Evolutionary conservation across 2,888 invertebrate species (phyloP), one percentile per base, ranked within the genome.

Genomic region (Drosophila incognita): DNA sequence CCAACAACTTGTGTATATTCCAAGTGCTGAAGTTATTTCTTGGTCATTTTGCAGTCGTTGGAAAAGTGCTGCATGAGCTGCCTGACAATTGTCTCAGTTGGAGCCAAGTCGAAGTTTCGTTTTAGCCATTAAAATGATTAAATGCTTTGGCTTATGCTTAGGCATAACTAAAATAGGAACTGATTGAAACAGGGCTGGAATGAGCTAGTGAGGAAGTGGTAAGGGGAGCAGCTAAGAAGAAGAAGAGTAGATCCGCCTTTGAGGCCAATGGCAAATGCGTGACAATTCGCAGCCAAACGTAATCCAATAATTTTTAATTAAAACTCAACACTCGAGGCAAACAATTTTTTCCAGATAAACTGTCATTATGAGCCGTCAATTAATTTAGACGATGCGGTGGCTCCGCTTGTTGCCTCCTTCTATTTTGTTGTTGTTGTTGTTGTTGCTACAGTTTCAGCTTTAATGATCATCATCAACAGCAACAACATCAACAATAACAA

Each of bases 141-240:
- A 92, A 91, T 89, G 85, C 90, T 90, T 86, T 91, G 87, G 89
- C 84, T 86, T 87, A 89, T 89, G 87, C 92, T 87, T 91, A 90
- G 91, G 91, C 91, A 91, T 91, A 91, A 89, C 90, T 91, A 91
- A 79, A 88, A 75, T 72, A 53, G 81, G 54, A 82, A 68, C 52
- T 63, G 76, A 49, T 66, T 58, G 69, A 42, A n/a, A 24, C 24
- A 29, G 38, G 36, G 35, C 13, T 38, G 27, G 13, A 6, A 81
- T 56, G 59, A 54, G 58, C 42, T 2, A 46, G 13, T 13, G 46
- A 8, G 27, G 33, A 33, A 24, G 21, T 6, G 31, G 49, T 13
- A 4, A 29, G 15, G 36, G 36, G 4, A 11, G 54, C 4, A 38
- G 24, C 56, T 21, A 1, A 8, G 7, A 18, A 15, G 18, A 7